These are phyloP conservation scores for Chionoecetes opilio DNA, from an alignment of 1,140 invertebrate genomes.

Conservation along the genomic window DNA sequence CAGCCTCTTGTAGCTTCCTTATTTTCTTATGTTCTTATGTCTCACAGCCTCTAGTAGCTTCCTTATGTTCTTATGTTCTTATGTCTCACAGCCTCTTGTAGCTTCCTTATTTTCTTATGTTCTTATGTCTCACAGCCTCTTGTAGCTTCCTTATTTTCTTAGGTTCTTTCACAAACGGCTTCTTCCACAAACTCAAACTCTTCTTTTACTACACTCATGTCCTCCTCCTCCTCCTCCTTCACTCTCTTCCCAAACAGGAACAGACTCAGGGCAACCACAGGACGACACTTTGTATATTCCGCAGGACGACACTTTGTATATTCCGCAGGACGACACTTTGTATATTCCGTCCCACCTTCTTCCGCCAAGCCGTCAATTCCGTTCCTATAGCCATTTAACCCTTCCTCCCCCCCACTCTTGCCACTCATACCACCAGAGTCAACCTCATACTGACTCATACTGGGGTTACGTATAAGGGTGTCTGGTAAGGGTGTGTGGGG, in stretches of 20 bases:
- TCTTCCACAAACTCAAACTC: background rate
- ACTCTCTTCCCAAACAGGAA: slow-evolving; percentile 32
- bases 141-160: too few relatives aligned
- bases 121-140: too few relatives aligned
- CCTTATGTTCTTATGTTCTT: too few relatives aligned
- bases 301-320: too few relatives aligned
- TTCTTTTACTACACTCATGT: background rate
- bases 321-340: background rate
- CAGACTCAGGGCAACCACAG: slow-evolving; percentile 19
- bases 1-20: too few relatives aligned
- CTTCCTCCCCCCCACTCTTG: too few relatives aligned
- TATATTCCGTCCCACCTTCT: background rate
- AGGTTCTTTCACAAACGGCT: background rate
- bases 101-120: too few relatives aligned
- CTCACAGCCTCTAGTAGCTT: background rate
- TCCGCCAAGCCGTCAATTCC: background rate
- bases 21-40: too few relatives aligned
- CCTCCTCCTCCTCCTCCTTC: slow-evolving; percentile 2
- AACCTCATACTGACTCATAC: too few relatives aligned
- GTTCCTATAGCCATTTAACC: background rate
- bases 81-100: background rate
- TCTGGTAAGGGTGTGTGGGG: background rate
- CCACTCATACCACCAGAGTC: too few relatives aligned
- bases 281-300: background rate
- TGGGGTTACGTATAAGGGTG: background rate